Evolutionary conservation across 2,888 invertebrate genomes (phyloP).

Genomic region (Serripes groenlandicus): DNA sequence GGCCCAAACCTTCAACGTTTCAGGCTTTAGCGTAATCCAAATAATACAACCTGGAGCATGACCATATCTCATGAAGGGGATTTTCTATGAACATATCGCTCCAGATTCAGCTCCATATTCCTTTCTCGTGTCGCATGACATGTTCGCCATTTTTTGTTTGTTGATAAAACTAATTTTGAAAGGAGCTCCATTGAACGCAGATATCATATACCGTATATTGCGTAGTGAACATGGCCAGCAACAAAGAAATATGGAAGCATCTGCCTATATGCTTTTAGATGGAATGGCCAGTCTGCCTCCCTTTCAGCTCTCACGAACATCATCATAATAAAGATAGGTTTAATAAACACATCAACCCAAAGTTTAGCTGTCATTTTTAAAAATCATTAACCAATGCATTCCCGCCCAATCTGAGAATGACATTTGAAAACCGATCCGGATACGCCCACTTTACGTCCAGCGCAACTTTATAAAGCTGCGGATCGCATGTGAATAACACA

Average conservation of each 20-base stretch:
- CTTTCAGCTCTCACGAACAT: constrained; percentile 59
- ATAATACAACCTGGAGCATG: too few species aligned
- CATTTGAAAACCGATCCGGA: constrained; percentile 43
- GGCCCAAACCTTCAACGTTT: too few species aligned
- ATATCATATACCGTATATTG: constrained; percentile 67
- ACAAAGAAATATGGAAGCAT: constrained; percentile 72
- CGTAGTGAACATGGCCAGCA: constrained; percentile 65
- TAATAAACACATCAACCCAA: constrained; percentile 66
- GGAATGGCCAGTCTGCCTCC: constrained; percentile 65
- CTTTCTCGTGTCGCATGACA: constrained; percentile 65
- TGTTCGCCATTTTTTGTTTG: constrained; percentile 62
- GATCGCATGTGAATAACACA: constrained; percentile 53
- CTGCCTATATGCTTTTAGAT: constrained; percentile 48
- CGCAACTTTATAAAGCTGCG: constrained; percentile 64
- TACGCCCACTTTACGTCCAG: constrained; percentile 65
- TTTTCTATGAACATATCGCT: too few species aligned
- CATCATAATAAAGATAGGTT: constrained; percentile 67
- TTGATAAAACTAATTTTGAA: too few species aligned
- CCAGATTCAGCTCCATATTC: constrained; percentile 70
- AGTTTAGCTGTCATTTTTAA: constrained; percentile 35
- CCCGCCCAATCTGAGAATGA: constrained; percentile 67
- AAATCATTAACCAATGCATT: constrained; percentile 73
- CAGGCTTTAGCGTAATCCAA: too few species aligned
- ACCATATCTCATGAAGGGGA: too few species aligned
- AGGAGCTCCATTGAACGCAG: constrained; percentile 61